phyloP scores from a whole-genome alignment of 1,140 invertebrate genomes.

The Psix sp. region DNA sequence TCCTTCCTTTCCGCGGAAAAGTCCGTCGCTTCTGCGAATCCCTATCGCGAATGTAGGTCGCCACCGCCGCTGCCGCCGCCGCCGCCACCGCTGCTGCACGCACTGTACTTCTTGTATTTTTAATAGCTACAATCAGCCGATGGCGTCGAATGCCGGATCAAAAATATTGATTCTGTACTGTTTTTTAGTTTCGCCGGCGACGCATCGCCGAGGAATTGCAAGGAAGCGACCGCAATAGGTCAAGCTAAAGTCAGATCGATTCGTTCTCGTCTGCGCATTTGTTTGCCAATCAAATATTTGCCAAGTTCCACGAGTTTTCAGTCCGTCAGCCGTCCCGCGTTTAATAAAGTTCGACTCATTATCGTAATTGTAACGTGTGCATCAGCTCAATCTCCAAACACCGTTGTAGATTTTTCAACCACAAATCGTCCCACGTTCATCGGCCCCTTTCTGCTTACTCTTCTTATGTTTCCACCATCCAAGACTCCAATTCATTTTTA shows the following conservation, averaged over 20 bases:
- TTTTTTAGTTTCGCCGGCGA: slow-evolving; percentile 5
- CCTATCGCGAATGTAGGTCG: slow-evolving; percentile 48
- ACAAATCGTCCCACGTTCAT: too few relatives aligned
- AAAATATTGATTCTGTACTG: slow-evolving; percentile 5
- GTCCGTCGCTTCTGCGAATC: slow-evolving; percentile 41
- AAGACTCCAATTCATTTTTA: too few relatives aligned
- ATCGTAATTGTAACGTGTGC: slow-evolving; percentile 29
- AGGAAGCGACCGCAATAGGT: slow-evolving; percentile 46
- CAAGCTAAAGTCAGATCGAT: slow-evolving; percentile 48
- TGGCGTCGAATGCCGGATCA: too few relatives aligned
- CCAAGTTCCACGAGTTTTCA: slow-evolving; percentile 37
- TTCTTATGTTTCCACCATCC: too few relatives aligned
- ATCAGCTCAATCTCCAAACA: too few relatives aligned
- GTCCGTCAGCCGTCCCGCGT: slow-evolving; percentile 11
- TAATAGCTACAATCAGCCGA: too few relatives aligned
- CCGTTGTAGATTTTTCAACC: too few relatives aligned
- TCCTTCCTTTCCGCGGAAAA: slow-evolving; percentile 1
- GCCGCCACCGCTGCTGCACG: slow-evolving; percentile 38
- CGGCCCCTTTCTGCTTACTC: too few relatives aligned
- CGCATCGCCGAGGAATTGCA: too few relatives aligned
- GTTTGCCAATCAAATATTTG: slow-evolving; percentile 55
- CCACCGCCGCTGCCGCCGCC: too few relatives aligned
- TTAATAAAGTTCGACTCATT: slow-evolving; percentile 45
- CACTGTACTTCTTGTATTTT: slow-evolving; percentile 45
- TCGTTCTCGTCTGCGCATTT: slow-evolving; percentile 44